Percentiles rank a stretch among this genome's conserved stretches.
Evolutionary conservation across 2,888 invertebrate genomes (phyloP).

Genomic region (Microctonus brassicae): DNA sequence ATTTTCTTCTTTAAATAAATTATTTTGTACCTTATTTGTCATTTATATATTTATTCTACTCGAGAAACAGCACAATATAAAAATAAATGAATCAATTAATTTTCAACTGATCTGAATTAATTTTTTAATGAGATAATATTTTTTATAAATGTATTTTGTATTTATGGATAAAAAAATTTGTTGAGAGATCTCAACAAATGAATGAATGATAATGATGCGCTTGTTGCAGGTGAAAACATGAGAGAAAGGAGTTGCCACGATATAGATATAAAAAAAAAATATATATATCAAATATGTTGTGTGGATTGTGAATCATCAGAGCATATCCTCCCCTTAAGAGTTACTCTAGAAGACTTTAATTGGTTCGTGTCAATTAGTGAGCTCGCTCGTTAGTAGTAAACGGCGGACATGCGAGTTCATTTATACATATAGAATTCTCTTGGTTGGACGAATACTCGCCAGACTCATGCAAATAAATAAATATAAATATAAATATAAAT

Average conservation of each 20-base stretch:
- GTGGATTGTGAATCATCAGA: conserved; percentile 46
- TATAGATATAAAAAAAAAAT: not conserved
- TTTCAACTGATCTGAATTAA: too few species aligned
- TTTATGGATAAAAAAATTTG: not conserved
- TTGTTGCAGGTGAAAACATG: not conserved
- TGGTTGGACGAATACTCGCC: not conserved
- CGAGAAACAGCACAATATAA: too few species aligned
- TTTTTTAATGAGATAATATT: too few species aligned
- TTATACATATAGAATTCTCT: conserved; percentile 25
- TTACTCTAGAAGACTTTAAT: conserved; percentile 43
- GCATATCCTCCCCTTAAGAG: conserved; percentile 1
- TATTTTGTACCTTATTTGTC: too few species aligned
- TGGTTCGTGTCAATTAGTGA: conserved; percentile 59
- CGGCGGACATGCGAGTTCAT: conserved; percentile 37
- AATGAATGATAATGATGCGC: not conserved
- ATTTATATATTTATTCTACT: too few species aligned
- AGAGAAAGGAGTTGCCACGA: not conserved
- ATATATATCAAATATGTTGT: not conserved
- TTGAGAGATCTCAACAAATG: not conserved
- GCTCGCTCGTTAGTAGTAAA: conserved; percentile 58
- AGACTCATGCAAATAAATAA: not conserved
- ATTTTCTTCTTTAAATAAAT: too few species aligned
- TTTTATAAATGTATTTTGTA: too few species aligned
- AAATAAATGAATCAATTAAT: too few species aligned
- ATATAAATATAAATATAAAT: not conserved